These are phyloP conservation scores for Crax fasciolata DNA, from an alignment of 2,797 vertebrate species.

Conservation along the genomic window DNA sequence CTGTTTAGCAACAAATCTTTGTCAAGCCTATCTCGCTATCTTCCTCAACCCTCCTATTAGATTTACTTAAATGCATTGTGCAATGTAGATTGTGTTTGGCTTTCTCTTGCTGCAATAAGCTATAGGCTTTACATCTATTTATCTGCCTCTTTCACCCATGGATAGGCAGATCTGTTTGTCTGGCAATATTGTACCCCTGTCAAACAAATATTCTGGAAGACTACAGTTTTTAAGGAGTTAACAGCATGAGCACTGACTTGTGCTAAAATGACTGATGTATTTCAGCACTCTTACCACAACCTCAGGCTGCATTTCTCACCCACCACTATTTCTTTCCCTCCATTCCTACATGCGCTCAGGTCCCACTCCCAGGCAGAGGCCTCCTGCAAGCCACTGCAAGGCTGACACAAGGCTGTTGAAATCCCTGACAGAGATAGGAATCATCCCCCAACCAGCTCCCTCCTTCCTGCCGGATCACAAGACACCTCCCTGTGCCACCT, in stretches of 20 bases:
- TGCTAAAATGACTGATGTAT: not conserved
- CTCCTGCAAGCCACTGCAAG: not conserved
- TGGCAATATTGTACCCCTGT: not conserved
- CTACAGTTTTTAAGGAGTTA: not conserved
- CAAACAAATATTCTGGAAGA: not conserved
- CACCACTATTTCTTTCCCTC: not conserved
- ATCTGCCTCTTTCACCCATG: not conserved
- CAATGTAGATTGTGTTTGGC: conserved; percentile 47
- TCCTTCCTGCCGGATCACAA: not conserved
- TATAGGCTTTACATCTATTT: not conserved
- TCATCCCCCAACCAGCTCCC: not conserved
- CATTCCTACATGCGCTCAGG: not conserved
- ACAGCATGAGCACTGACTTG: not conserved
- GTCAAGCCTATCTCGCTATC: conserved; percentile 50
- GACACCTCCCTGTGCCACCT: not conserved
- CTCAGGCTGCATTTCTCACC: not conserved
- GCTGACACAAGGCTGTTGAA: not conserved
- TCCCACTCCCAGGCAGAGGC: not conserved
- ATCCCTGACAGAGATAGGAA: not conserved
- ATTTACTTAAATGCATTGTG: conserved; percentile 40
- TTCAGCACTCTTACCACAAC: not conserved
- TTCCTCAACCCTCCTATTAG: conserved; percentile 50
- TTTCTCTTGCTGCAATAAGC: conserved; percentile 51
- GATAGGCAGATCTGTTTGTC: not conserved
- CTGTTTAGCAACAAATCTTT: conserved; percentile 65